Evolutionary conservation across 2,888 invertebrate genomes (phyloP).

Genomic region (Hypomecis atomaria): DNA sequence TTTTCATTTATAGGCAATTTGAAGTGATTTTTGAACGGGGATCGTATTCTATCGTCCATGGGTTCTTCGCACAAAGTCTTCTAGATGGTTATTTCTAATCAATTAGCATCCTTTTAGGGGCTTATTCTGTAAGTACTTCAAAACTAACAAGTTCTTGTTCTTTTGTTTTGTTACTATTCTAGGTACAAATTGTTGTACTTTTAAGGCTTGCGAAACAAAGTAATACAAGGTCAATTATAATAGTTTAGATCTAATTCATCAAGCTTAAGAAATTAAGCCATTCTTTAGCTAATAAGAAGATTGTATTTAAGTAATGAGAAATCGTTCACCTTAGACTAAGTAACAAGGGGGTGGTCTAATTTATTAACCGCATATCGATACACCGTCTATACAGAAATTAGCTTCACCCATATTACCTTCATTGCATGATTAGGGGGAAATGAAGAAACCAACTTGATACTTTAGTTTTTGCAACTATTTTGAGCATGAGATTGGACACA

Average conservation of each 20-base stretch:
- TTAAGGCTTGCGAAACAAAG: background rate
- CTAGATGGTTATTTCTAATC: too few species aligned
- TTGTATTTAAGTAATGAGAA: slow-evolving; percentile 61
- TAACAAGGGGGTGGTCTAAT: slow-evolving; percentile 76
- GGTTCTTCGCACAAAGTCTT: too few species aligned
- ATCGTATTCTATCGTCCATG: too few species aligned
- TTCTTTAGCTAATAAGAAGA: slow-evolving; percentile 27
- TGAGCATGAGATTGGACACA: too few species aligned
- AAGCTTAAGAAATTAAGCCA: background rate
- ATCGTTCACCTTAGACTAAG: slow-evolving; percentile 60
- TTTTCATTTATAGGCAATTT: too few species aligned
- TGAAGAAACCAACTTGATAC: slow-evolving; percentile 54
- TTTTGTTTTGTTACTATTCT: too few species aligned
- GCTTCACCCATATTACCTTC: slow-evolving; percentile 75
- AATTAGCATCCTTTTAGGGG: too few species aligned
- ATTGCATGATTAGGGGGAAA: slow-evolving; percentile 65
- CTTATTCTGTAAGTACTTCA: too few species aligned
- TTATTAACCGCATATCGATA: slow-evolving; percentile 80
- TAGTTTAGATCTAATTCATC: too few species aligned
- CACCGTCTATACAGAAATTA: slow-evolving; percentile 78
- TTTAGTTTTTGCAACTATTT: slow-evolving; percentile 34
- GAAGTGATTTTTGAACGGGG: too few species aligned
- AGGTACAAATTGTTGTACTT: too few species aligned
- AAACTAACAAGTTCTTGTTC: too few species aligned
- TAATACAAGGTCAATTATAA: background rate